phyloP scores from a whole-genome alignment of 2,113 vertebrate genomes.

The Chloropsis cyanopogon region DNA sequence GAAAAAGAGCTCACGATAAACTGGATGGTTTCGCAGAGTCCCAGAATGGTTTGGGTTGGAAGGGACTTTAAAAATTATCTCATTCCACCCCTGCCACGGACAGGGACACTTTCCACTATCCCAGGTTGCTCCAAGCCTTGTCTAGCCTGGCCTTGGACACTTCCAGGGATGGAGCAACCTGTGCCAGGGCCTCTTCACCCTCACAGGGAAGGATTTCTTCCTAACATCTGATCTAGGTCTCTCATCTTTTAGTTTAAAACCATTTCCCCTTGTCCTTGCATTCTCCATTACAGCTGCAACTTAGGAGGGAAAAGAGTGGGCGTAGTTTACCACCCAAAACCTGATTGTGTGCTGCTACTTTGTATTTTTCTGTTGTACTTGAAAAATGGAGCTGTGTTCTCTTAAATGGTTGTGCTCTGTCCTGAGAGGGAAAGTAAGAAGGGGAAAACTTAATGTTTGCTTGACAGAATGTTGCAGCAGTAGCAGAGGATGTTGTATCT shows the following conservation, averaged over 20 bases:
- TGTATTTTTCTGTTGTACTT: not conserved
- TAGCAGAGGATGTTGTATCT: not conserved
- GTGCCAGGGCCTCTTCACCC: not conserved
- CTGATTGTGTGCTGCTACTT: not conserved
- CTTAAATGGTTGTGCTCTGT: not conserved
- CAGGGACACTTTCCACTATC: not conserved
- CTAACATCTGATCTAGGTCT: not conserved
- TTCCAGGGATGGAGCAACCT: not conserved
- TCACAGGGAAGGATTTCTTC: not conserved
- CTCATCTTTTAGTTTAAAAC: not conserved
- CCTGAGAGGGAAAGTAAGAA: not conserved
- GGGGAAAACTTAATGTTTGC: not conserved
- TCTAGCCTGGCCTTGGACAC: not conserved
- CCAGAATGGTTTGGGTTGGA: not conserved
- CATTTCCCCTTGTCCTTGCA: not conserved
- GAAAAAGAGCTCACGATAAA: not conserved
- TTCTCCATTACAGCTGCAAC: not conserved
- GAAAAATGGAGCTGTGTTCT: not conserved
- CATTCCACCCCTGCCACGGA: accelerated
- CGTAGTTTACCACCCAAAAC: not conserved
- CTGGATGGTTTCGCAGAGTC: not conserved
- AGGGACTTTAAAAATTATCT: not conserved
- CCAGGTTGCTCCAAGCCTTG: not conserved
- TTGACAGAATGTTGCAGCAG: not conserved
- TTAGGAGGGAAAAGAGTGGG: not conserved